phyloP scores from a whole-genome alignment of 2,113 vertebrate genomes.

The Hipposideros armiger region DNA sequence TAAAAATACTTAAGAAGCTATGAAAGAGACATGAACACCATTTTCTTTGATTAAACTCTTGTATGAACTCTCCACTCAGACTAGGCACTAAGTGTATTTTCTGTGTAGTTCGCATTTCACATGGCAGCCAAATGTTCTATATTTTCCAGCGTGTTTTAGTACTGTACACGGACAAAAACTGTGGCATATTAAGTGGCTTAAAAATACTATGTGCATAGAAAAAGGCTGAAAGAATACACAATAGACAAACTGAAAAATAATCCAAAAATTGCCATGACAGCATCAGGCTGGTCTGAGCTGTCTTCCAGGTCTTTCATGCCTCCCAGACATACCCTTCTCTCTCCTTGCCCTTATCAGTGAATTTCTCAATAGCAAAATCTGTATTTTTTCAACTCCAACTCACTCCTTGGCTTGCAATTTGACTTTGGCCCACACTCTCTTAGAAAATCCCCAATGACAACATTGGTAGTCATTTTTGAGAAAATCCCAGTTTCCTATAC shows the following conservation, averaged over 20 bases:
- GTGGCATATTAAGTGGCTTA: background rate
- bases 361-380: background rate
- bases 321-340: background rate
- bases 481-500: background rate
- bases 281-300: background rate
- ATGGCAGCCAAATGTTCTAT: background rate
- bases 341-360: background rate
- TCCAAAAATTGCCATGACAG: background rate
- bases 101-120: background rate
- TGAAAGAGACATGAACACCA: slow-evolving; percentile 10
- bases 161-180: background rate
- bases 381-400: background rate
- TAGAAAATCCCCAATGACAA: background rate
- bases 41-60: background rate
- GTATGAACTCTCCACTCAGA: background rate
- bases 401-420: background rate
- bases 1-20: background rate
- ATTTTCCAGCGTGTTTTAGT: background rate
- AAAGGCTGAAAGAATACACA: background rate
- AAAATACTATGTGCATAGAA: background rate
- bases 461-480: background rate
- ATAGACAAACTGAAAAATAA: background rate
- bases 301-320: background rate
- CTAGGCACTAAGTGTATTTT: background rate
- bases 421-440: background rate